Conservation (phyloP, 2,797 vertebrate genomes). For the Leucoraja ocellata region DNA sequence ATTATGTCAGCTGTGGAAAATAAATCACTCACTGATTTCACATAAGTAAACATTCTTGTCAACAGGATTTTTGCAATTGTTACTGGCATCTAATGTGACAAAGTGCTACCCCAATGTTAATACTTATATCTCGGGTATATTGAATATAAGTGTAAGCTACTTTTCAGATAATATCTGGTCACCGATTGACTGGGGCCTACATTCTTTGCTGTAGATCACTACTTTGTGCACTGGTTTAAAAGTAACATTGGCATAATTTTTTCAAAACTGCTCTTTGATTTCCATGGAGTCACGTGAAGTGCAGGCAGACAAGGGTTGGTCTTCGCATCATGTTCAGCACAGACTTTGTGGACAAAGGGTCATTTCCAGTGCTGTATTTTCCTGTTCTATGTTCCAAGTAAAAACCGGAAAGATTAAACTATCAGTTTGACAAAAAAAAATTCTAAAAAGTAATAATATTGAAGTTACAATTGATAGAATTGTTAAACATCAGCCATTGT, state of each 20-base stretch:
- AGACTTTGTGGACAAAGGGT: too few relatives aligned
- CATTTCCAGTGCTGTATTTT: too few relatives aligned
- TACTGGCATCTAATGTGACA: conserved; percentile 2
- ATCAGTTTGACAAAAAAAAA: too few relatives aligned
- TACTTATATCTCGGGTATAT: background rate
- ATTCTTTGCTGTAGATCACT: background rate
- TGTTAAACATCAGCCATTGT: background rate
- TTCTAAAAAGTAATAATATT: background rate
- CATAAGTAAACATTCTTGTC: background rate
- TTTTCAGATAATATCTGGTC: background rate
- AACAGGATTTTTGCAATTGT: background rate
- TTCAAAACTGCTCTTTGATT: too few relatives aligned
- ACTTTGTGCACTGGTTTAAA: background rate
- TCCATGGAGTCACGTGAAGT: background rate
- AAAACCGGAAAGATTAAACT: too few relatives aligned
- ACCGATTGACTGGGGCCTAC: background rate
- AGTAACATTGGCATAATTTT: too few relatives aligned
- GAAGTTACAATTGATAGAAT: background rate
- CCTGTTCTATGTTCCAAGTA: too few relatives aligned
- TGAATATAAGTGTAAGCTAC: background rate
- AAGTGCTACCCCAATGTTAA: background rate
- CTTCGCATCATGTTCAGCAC: too few relatives aligned
- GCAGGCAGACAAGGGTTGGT: too few relatives aligned
- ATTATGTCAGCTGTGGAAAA: background rate
- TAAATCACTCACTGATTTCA: conserved; percentile 22